Evolutionary conservation across 2,888 invertebrate genomes (phyloP).

Genomic region (Bombylius discolor): DNA sequence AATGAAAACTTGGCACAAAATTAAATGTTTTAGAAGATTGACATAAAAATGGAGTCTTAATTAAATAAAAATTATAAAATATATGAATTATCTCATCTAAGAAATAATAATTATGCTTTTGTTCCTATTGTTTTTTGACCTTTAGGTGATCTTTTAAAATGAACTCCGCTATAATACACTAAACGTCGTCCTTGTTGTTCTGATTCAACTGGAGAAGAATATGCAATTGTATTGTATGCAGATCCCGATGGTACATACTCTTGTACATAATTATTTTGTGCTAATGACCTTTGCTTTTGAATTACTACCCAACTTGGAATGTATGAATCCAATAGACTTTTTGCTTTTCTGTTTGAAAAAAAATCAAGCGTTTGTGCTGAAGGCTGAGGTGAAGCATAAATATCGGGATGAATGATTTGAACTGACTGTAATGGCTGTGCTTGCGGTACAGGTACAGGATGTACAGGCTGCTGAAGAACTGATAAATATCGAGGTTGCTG

Average conservation of each 20-base stretch:
- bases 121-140: background rate
- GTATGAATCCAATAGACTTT: slow-evolving; percentile 46
- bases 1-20: too few species aligned
- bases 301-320: slow-evolving; percentile 42
- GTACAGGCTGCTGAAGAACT: background rate
- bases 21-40: too few species aligned
- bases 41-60: too few species aligned
- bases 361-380: slow-evolving; percentile 3
- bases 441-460: background rate
- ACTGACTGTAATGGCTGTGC: background rate
- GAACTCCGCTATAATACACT: background rate
- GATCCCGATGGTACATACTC: background rate
- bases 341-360: slow-evolving; percentile 30
- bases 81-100: too few species aligned
- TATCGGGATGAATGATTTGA: background rate
- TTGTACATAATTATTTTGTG: slow-evolving; percentile 2
- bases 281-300: slow-evolving; percentile 16
- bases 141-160: slow-evolving; percentile 12
- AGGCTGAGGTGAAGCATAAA: background rate
- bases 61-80: too few species aligned
- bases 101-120: too few species aligned
- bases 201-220: slow-evolving; percentile 21
- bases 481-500: slow-evolving; percentile 1
- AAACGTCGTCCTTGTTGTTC: background rate
- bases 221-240: slow-evolving; percentile 24